Percentiles rank a stretch among this genome's conserved stretches.
Conservation (phyloP, 2,797 vertebrate genomes). For the Clarias fuscus region DNA sequence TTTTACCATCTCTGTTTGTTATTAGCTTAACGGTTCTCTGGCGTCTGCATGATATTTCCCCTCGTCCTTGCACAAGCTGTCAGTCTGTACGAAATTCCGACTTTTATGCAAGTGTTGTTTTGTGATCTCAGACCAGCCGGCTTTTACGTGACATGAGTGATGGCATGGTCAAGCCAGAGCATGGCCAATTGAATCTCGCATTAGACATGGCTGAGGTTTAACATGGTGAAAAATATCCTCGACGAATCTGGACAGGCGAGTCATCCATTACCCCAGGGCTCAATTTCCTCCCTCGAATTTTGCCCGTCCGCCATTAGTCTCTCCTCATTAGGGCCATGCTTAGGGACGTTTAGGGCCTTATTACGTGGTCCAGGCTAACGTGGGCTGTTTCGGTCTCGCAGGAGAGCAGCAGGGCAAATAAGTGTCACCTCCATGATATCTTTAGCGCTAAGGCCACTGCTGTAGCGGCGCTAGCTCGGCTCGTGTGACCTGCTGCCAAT, state of each 20-base stretch:
- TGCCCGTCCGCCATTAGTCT: constrained; percentile 44
- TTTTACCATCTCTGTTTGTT: background rate
- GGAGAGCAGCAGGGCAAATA: constrained; percentile 34
- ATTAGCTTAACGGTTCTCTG: background rate
- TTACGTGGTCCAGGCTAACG: constrained; percentile 44
- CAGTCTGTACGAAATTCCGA: background rate
- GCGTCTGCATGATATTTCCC: background rate
- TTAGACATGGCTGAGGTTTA: constrained; percentile 44
- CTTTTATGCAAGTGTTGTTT: background rate
- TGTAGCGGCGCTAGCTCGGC: background rate
- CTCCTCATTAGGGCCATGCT: constrained; percentile 49
- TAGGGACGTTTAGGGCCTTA: constrained; percentile 47
- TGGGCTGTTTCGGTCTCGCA: constrained; percentile 35
- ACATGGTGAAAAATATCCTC: constrained; percentile 44
- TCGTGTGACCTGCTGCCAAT: constrained; percentile 48
- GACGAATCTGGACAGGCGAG: constrained; percentile 43
- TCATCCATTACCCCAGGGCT: constrained; percentile 50
- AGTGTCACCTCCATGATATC: constrained; percentile 26
- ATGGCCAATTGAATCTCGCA: constrained; percentile 37
- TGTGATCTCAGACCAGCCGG: background rate
- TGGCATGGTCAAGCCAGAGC: constrained; percentile 20
- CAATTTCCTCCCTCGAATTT: constrained; percentile 48
- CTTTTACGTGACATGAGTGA: constrained; percentile 28
- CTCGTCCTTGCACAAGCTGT: background rate
- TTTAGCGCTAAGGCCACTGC: constrained; percentile 32